Percentiles rank a stretch among this genome's conserved stretches.
Evolutionary conservation across 2,113 vertebrate genomes (phyloP).

Genomic region (Lampris megalopsis): DNA sequence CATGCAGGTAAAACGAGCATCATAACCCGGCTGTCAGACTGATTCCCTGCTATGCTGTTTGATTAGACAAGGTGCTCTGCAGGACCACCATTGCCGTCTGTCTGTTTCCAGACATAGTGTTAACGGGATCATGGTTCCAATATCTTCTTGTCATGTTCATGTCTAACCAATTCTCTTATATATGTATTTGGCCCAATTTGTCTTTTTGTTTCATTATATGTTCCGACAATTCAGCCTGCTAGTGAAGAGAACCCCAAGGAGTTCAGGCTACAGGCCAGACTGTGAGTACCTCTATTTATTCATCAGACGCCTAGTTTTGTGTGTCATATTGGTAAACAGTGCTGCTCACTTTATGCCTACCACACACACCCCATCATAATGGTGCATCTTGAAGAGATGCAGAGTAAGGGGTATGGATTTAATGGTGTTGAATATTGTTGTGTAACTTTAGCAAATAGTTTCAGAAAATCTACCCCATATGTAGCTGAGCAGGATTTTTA

Average conservation of each 20-base stretch:
- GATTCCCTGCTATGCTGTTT: not conserved
- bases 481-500: slow-evolving; percentile 43
- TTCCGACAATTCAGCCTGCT: slow-evolving; percentile 77
- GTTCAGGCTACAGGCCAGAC: slow-evolving; percentile 85
- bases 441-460: slow-evolving; percentile 52
- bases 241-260: slow-evolving; percentile 85
- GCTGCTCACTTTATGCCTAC: slow-evolving; percentile 7
- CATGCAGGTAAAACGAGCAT: not conserved
- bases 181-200: not conserved
- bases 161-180: not conserved
- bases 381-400: slow-evolving; percentile 1
- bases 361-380: not conserved
- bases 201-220: not conserved
- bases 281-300: slow-evolving; percentile 77
- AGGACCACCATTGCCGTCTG: slow-evolving; percentile 1
- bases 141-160: not conserved
- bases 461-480: slow-evolving; percentile 39
- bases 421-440: slow-evolving; percentile 26
- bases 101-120: not conserved
- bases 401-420: not conserved
- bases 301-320: not conserved
- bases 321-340: not conserved
- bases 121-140: not conserved
- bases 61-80: not conserved
- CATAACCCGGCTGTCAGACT: not conserved